Base-by-base conservation (phyloP, 2,797 vertebrate species). In the Periophthalmus magnuspinnatus region DNA sequence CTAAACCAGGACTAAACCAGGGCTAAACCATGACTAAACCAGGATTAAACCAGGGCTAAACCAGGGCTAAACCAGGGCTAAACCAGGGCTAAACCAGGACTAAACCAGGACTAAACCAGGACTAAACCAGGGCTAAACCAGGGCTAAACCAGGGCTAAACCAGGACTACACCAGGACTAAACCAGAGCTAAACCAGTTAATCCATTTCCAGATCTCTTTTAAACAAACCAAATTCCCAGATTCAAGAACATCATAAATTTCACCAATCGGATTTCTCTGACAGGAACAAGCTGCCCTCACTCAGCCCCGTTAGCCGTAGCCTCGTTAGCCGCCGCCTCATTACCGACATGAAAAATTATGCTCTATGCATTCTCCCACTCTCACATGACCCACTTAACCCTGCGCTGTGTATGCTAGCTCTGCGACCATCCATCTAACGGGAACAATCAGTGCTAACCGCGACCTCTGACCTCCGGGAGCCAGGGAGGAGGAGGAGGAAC, bases 391-490 rank as follows among this genome's bases (percentile, higher is more conserved):
- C 84, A 83, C 81, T 83, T 86, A 87, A 86, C 79, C 81, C 80
- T 75, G 54, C 75, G 75, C 76, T 65, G 32, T 54, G 74, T 77
- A 71, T 79, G 78, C 80, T 84, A 84, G 87, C 83, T 84, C 78
- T 63, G 65, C 47, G 69, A 83, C 67, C 50, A 89, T 90, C 86
- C 79, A 90, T 91, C 83, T 85, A 77, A 78, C 77, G 68, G 83
- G 83, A 68, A 80, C 76, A 86, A 89, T 90, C 88, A 89, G 72
- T 22, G 65, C 34, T 1, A 80, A 87, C 55, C 60, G 65, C 13
- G 81, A 88, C 83, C 85, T 84, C 78, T 77, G 75, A 67, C 65
- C 76, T 60, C 36, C 32, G 60, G 55, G 24, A 57, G 11, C 9
- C 50, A 21, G 19, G 19, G n/a, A 21, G 52, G n/a, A 54, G 50